phyloP scores from a whole-genome alignment of 2,113 vertebrate species.

The Erythrolamprus reginae region DNA sequence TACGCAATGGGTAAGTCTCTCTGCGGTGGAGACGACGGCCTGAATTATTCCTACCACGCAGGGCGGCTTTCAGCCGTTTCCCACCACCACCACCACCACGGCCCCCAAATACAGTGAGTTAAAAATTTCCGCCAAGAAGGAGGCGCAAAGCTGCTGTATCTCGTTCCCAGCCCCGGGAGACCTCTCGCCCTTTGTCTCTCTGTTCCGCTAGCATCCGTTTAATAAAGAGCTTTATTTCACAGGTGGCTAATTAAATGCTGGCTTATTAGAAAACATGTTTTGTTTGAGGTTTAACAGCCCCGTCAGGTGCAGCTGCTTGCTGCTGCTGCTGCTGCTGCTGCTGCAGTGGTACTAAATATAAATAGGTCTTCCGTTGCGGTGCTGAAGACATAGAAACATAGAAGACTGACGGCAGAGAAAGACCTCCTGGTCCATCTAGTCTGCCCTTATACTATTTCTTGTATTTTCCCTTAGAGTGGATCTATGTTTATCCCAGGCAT shows the following conservation, averaged over 20 bases:
- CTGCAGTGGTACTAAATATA: slow-evolving; percentile 9
- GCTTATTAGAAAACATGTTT: slow-evolving; percentile 33
- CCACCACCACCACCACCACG: too few relatives aligned
- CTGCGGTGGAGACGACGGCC: background rate
- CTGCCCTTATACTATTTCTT: too few relatives aligned
- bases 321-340: too few relatives aligned
- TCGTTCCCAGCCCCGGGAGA: background rate
- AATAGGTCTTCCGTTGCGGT: background rate
- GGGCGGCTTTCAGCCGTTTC: background rate
- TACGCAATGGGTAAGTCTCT: background rate
- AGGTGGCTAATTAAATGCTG: slow-evolving; percentile 28
- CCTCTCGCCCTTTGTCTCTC: background rate
- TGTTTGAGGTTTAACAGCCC: slow-evolving; percentile 28
- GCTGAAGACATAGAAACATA: background rate
- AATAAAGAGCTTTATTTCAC: slow-evolving; percentile 23
- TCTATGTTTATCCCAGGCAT: too few relatives aligned
- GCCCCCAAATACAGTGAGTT: background rate
- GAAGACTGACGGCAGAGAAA: too few relatives aligned
- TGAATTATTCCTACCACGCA: background rate
- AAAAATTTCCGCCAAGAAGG: background rate
- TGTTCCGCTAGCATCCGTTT: background rate
- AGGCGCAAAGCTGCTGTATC: background rate
- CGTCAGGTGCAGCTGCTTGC: background rate
- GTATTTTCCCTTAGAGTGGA: too few relatives aligned
- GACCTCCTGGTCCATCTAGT: too few relatives aligned